Percentiles rank a stretch among this genome's conserved stretches.
phyloP scores from a whole-genome alignment of 1,140 invertebrate species.

The Cyclargus thomasi region DNA sequence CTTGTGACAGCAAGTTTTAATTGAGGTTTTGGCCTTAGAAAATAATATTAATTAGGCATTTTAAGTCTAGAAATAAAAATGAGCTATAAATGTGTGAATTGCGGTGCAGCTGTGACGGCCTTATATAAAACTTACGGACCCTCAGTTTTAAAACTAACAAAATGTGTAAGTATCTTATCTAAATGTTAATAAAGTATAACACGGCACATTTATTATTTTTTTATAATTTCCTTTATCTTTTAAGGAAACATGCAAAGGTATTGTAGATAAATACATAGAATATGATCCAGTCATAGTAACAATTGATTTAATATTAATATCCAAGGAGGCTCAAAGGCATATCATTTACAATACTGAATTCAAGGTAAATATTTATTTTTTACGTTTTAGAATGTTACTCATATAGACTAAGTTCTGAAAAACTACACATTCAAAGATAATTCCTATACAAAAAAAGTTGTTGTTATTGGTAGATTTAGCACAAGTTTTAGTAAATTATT shows the following conservation, averaged over 20 bases:
- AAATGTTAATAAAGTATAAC: neutral
- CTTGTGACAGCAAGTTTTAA: no score
- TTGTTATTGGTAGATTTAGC: no score
- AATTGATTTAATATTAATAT: conserved; percentile 87
- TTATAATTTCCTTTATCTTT: conserved; percentile 37
- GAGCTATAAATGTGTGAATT: conserved; percentile 78
- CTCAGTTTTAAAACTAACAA: conserved; percentile 81
- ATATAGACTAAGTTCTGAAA: neutral
- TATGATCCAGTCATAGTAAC: conserved; percentile 89
- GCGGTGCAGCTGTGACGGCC: conserved; percentile 77
- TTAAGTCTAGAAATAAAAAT: neutral
- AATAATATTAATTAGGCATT: no score
- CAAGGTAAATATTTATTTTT: conserved; percentile 69
- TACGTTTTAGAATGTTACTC: conserved; percentile 16
- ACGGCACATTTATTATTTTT: neutral
- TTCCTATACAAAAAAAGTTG: no score
- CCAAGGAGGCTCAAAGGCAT: conserved; percentile 87
- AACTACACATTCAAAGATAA: no score
- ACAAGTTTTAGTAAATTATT: no score
- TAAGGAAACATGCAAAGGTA: conserved; percentile 81
- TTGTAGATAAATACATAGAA: conserved; percentile 93
- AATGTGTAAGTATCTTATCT: conserved; percentile 79
- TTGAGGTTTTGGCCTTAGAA: no score
- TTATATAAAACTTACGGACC: conserved; percentile 81
- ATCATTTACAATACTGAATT: conserved; percentile 86